phyloP scores from a whole-genome alignment of 2,113 vertebrate species.

The Stercorarius parasiticus region DNA sequence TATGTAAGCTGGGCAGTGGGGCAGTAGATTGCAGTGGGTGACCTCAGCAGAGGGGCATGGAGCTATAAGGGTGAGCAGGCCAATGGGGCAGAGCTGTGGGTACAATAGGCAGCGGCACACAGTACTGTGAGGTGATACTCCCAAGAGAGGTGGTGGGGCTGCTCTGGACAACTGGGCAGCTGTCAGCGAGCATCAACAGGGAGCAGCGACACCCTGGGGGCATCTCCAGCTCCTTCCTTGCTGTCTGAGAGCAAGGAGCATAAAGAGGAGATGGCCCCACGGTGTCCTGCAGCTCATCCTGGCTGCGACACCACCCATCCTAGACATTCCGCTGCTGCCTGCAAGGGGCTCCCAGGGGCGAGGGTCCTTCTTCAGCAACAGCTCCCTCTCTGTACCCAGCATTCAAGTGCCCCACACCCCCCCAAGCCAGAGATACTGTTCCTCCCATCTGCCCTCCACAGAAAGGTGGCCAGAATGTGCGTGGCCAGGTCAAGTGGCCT shows the following conservation, averaged over 20 bases:
- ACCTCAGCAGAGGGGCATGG: neutral
- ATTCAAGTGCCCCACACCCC: neutral
- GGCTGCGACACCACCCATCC: neutral
- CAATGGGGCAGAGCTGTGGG: neutral
- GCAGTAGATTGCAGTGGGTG: neutral
- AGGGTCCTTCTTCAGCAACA: neutral
- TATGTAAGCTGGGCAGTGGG: neutral
- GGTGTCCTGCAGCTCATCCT: neutral
- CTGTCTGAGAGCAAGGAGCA: accelerated
- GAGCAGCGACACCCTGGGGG: accelerated
- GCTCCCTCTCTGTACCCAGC: neutral
- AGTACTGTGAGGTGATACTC: neutral
- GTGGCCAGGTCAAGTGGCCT: neutral
- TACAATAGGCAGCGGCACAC: neutral
- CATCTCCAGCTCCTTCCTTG: neutral
- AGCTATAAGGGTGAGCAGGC: neutral
- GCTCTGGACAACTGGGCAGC: neutral
- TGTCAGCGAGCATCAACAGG: neutral
- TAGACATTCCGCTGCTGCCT: neutral
- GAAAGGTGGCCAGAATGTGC: neutral
- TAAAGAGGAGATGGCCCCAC: accelerated
- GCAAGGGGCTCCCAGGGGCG: neutral
- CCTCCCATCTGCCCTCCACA: neutral
- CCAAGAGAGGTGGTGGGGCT: neutral
- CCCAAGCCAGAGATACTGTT: neutral